A percentile compares a stretch with the other conserved stretches of the same genome.
phyloP scores from a whole-genome alignment of 2,797 vertebrate species.

The Coreius guichenoti region DNA sequence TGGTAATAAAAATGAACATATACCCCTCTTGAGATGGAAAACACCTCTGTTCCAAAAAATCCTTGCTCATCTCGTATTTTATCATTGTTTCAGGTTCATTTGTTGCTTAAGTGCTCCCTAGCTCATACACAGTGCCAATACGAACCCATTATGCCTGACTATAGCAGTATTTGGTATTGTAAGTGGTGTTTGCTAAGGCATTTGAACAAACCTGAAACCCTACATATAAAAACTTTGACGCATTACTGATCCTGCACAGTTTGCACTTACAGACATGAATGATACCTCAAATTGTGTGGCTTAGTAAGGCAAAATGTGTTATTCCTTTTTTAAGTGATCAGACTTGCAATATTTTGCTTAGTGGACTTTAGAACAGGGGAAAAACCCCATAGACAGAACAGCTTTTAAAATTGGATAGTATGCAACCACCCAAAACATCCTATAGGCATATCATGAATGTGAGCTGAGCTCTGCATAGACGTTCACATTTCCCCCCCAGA shows the following conservation, averaged over 20 bases:
- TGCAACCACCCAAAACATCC: neutral
- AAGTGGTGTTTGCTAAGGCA: constrained; percentile 12
- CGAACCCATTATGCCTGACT: neutral
- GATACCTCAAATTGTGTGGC: neutral
- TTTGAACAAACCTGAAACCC: constrained; percentile 17
- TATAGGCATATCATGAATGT: neutral
- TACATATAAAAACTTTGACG: neutral
- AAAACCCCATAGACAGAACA: neutral
- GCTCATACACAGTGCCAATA: neutral
- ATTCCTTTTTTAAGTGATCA: neutral
- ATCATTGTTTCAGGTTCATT: constrained; percentile 20
- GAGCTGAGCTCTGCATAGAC: neutral
- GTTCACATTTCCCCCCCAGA: neutral
- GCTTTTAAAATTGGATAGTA: neutral
- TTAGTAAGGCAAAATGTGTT: neutral
- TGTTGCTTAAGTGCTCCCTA: constrained; percentile 14
- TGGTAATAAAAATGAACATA: constrained; percentile 16
- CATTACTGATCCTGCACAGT: neutral
- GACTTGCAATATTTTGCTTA: neutral
- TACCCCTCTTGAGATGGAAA: constrained; percentile 28
- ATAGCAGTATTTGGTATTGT: neutral
- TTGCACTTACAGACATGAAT: constrained; percentile 1
- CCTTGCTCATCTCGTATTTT: constrained; percentile 24
- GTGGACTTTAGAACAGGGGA: neutral
- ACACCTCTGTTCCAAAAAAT: constrained; percentile 22